These are phyloP conservation scores for Zaprionus tsacasi DNA, from an alignment of 1,140 invertebrate species.

Conservation along the genomic window DNA sequence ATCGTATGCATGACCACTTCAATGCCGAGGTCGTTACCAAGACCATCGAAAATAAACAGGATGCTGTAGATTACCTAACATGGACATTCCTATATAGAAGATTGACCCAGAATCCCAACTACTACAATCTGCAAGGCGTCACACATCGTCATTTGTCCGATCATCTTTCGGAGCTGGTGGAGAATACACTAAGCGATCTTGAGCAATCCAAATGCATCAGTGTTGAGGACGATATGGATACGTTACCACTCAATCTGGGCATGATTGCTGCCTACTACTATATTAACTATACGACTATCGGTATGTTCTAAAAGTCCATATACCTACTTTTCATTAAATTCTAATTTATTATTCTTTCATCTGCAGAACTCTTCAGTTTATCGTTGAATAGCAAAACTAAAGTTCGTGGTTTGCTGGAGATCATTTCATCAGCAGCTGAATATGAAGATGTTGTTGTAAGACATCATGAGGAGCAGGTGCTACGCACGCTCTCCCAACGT, in stretches of 20 bases:
- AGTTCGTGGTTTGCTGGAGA: slow-evolving; percentile 97
- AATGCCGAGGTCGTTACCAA: slow-evolving; percentile 99
- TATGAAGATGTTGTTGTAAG: slow-evolving; percentile 97
- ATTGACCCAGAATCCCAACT: slow-evolving; percentile 99
- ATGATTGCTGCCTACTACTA: slow-evolving; percentile 99
- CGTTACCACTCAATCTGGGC: slow-evolving; percentile 97
- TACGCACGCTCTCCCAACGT: slow-evolving; percentile 91
- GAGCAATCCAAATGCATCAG: slow-evolving; percentile 99
- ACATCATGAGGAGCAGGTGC: slow-evolving; percentile 96
- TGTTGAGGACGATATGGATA: slow-evolving; percentile 99
- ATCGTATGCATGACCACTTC: slow-evolving; percentile 99
- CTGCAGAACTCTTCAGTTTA: slow-evolving; percentile 96
- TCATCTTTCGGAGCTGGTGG: slow-evolving; percentile 98
- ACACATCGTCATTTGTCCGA: slow-evolving; percentile 98
- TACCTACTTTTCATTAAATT: neutral
- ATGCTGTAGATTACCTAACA: slow-evolving; percentile 99
- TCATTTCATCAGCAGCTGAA: slow-evolving; percentile 98
- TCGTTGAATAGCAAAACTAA: slow-evolving; percentile 99
- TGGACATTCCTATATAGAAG: slow-evolving; percentile 99
- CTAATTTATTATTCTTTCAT: slow-evolving; percentile 21
- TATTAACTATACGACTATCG: slow-evolving; percentile 99
- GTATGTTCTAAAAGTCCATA: slow-evolving; percentile 84
- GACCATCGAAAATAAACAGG: slow-evolving; percentile 99
- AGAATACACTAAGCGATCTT: slow-evolving; percentile 97
- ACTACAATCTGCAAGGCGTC: slow-evolving; percentile 98